These are phyloP conservation scores for Drosophila sulfurigaster DNA, from an alignment of 1,140 invertebrate species.

Conservation along the genomic window DNA sequence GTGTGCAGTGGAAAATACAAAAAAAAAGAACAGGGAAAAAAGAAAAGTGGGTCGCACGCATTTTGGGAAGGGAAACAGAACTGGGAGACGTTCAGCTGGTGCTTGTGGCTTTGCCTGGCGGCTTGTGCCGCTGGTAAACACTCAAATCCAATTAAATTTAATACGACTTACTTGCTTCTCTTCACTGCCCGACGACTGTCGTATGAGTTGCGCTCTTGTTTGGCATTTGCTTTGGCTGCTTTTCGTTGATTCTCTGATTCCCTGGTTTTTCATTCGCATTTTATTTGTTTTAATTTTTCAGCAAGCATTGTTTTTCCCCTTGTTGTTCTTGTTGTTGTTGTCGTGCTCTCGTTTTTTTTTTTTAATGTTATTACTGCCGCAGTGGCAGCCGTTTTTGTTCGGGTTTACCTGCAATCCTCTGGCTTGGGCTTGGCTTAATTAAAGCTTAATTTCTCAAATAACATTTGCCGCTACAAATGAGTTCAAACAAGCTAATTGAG, in stretches of 20 bases:
- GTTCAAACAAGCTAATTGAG: slow-evolving; percentile 71
- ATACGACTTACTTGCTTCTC: slow-evolving; percentile 81
- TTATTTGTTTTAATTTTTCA: slow-evolving; percentile 64
- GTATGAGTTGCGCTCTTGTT: slow-evolving; percentile 44
- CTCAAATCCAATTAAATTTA: slow-evolving; percentile 85
- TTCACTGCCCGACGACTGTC: slow-evolving; percentile 42
- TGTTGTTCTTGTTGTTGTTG: slow-evolving; percentile 26
- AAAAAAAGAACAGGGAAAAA: slow-evolving; percentile 24
- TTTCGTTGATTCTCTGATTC: slow-evolving; percentile 23
- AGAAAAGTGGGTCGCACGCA: slow-evolving; percentile 68
- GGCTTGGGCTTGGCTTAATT: slow-evolving; percentile 66
- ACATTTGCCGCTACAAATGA: slow-evolving; percentile 66
- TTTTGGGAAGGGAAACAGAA: slow-evolving; percentile 24
- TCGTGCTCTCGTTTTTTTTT: slow-evolving; percentile 29
- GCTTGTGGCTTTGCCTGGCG: slow-evolving; percentile 63
- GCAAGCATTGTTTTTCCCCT: slow-evolving; percentile 31
- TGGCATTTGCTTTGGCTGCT: slow-evolving; percentile 66
- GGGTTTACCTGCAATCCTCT: slow-evolving; percentile 58
- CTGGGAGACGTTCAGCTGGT: slow-evolving; percentile 61
- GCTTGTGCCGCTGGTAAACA: slow-evolving; percentile 82
- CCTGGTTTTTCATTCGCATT: slow-evolving; percentile 32
- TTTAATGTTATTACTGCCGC: slow-evolving; percentile 60
- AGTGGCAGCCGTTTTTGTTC: slow-evolving; percentile 43
- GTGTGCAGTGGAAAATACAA: not conserved
- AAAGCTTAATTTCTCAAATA: slow-evolving; percentile 74